Conservation (phyloP, 35 echinoderm and acorn worm species). For the Amphiura filiformis region DNA sequence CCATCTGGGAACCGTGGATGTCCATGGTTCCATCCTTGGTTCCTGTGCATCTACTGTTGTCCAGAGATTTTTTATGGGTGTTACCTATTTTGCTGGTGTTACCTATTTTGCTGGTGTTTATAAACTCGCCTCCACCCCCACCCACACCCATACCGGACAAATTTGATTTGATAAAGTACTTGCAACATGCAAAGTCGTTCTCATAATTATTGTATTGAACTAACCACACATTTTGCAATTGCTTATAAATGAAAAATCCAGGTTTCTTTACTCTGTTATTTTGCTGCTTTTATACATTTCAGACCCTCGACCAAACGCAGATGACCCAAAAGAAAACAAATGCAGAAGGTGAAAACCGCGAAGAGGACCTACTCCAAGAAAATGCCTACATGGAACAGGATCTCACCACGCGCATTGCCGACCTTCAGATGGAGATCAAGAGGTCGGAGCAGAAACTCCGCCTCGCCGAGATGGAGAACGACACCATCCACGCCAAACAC, state of each 20-base stretch:
- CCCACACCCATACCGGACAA: too few species aligned
- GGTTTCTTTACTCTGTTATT: not conserved
- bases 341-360: slow-evolving; percentile 69
- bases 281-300: not conserved
- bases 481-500: slow-evolving; percentile 61
- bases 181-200: not conserved
- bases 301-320: slow-evolving; percentile 83
- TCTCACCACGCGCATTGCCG: slow-evolving; percentile 53
- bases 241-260: not conserved
- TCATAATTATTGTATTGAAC: not conserved
- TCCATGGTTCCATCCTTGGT: too few species aligned
- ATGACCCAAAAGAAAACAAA: slow-evolving; percentile 65
- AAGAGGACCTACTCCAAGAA: slow-evolving; percentile 87
- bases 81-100: too few species aligned
- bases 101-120: too few species aligned
- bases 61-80: too few species aligned
- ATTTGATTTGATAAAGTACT: too few species aligned
- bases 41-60: too few species aligned
- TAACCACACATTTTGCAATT: not conserved
- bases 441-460: slow-evolving; percentile 51
- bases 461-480: slow-evolving; percentile 75
- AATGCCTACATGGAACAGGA: slow-evolving; percentile 81
- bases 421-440: slow-evolving; percentile 77
- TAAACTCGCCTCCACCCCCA: too few species aligned
- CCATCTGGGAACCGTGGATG: too few species aligned